Base-by-base conservation (phyloP, 2,113 vertebrate genomes). In the Struthidea cinerea region DNA sequence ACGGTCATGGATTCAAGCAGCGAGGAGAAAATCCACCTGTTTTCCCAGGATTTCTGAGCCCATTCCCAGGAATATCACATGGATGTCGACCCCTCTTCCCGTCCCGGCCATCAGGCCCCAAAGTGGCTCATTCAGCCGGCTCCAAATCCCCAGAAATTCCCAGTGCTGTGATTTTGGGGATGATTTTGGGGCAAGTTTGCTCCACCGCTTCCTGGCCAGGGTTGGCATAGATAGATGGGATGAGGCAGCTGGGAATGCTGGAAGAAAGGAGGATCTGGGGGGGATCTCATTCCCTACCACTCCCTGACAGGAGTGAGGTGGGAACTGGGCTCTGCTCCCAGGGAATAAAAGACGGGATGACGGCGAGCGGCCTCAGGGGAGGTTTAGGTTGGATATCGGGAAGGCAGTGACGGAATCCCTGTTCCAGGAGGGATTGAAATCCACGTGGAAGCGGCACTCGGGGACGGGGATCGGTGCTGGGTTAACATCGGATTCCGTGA, bases 91-190 rank as follows among this genome's bases (percentile, higher is more conserved):
- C 32, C 33, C 3, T 22, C 3, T 55, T 91, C 57, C 67, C 52
- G 5, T 10, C 60, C 50, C 0, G 0, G 32, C 1, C 17, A 20
- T 10, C 39, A 13, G 26, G 30, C 23, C 39, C 20, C 9, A 44
- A 17, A 63, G 3, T 46, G 19, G n/a, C 41, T 84, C 30, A 1
- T 30, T 17, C 64, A 27, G 21, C 12, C 23, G 4, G 17, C 17
- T 59, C 33, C 11, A 13, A 6, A 56, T 20, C 69, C 76, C 76
- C 39, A 6, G 59, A 71, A 78, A 79, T 65, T 24, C 32, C 35
- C 42, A 30, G 0, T 11, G 30, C 37, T 1, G 1, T 2, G 60
- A 19, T 69, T 28, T 18, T 23, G 3, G 4, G 4, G 52, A 15
- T 23, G n/a, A 22, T 26, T 3, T 26, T 3, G 56, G 20, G 39